These are phyloP conservation scores for Sphaerodactylus townsendi DNA, from an alignment of 2,113 vertebrate genomes.

Conservation along the genomic window DNA sequence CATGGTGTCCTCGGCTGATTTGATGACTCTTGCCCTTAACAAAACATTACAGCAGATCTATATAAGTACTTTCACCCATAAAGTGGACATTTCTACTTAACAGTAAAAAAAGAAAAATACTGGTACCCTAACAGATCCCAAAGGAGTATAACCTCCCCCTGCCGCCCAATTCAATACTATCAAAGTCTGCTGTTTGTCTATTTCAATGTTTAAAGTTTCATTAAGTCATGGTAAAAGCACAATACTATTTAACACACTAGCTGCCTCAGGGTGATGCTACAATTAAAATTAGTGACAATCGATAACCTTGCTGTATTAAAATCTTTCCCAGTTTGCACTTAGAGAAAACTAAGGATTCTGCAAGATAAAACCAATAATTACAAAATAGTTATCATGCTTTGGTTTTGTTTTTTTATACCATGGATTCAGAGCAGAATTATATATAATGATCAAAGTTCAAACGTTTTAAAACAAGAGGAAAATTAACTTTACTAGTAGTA, in stretches of 20 bases:
- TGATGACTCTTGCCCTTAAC: conserved; percentile 86
- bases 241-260: too few species aligned
- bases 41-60: conserved; percentile 15
- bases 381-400: too few species aligned
- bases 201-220: not conserved
- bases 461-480: too few species aligned
- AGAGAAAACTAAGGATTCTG: too few species aligned
- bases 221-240: not conserved
- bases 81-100: not conserved
- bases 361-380: too few species aligned
- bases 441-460: too few species aligned
- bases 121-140: not conserved
- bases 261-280: not conserved
- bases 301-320: not conserved
- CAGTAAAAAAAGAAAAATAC: not conserved
- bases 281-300: not conserved
- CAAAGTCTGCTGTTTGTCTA: not conserved
- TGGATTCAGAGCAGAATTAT: too few species aligned
- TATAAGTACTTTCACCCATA: not conserved
- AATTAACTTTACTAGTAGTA: conserved; percentile 35
- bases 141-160: not conserved
- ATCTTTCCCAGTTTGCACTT: too few species aligned
- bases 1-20: conserved; percentile 80
- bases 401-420: too few species aligned
- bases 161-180: not conserved